These are phyloP conservation scores for Aphrophora alni DNA, from an alignment of 2,888 invertebrate genomes.

Conservation along the genomic window DNA sequence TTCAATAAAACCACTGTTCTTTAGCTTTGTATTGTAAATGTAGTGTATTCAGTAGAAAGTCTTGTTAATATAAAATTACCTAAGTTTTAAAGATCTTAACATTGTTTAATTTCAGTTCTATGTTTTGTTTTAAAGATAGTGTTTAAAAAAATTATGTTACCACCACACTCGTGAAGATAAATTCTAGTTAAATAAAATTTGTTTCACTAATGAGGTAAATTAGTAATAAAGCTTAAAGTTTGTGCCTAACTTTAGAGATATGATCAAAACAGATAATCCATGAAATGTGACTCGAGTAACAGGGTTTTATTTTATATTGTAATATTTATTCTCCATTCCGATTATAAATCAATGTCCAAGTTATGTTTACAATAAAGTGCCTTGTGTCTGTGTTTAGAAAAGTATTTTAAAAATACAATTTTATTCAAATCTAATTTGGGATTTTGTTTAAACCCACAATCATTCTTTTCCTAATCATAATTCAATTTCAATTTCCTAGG, in stretches of 20 bases:
- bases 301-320: neutral
- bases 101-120: too few species aligned
- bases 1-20: neutral
- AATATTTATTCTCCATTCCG: neutral
- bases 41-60: neutral
- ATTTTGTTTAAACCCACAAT: too few species aligned
- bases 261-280: neutral
- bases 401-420: too few species aligned
- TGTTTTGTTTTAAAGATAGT: too few species aligned
- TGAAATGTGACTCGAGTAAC: neutral
- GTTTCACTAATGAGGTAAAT: neutral
- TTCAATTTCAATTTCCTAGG: too few species aligned
- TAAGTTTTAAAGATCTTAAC: too few species aligned
- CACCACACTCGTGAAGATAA: too few species aligned
- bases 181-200: too few species aligned
- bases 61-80: too few species aligned
- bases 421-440: too few species aligned
- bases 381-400: neutral
- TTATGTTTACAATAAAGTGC: neutral
- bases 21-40: neutral
- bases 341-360: neutral
- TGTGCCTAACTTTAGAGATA: neutral
- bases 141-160: too few species aligned
- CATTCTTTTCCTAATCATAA: too few species aligned
- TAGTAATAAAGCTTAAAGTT: neutral